phyloP scores from a whole-genome alignment of 2,888 invertebrate genomes.

The Cheilosia grossa region DNA sequence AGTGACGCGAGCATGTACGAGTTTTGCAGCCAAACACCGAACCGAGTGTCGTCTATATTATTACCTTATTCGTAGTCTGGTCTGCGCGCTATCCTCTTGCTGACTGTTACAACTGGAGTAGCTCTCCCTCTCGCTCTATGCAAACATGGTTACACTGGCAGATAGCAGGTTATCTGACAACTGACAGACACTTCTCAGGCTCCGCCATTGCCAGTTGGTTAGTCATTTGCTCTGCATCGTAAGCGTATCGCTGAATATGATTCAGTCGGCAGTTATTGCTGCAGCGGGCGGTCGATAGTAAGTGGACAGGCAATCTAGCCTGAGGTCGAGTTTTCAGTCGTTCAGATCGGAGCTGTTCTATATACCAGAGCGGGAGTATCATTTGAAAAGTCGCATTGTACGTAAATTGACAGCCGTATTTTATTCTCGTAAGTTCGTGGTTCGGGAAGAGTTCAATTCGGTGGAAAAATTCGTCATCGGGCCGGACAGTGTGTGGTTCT shows the following conservation, averaged over 20 bases:
- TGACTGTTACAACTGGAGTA: constrained; percentile 28
- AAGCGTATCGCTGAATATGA: constrained; percentile 62
- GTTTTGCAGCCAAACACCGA: constrained; percentile 39
- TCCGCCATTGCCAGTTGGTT: constrained; percentile 28
- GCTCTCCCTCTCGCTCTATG: constrained; percentile 49
- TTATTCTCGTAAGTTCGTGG: background rate
- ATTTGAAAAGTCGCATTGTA: constrained; percentile 1
- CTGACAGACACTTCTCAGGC: constrained; percentile 49
- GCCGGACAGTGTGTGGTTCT: background rate
- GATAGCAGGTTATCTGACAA: constrained; percentile 72
- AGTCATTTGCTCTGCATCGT: constrained; percentile 54
- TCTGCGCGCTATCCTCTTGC: constrained; percentile 6
- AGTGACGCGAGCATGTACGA: constrained; percentile 36
- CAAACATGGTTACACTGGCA: constrained; percentile 73
- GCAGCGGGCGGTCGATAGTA: constrained; percentile 47
- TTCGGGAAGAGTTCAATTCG: background rate
- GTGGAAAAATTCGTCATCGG: constrained; percentile 8
- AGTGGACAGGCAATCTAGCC: constrained; percentile 12
- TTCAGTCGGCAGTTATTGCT: constrained; percentile 57
- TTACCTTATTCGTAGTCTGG: constrained; percentile 42
- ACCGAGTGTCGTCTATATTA: constrained; percentile 27
- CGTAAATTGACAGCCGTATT: constrained; percentile 7
- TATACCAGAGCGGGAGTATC: background rate
- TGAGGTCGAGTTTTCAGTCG: constrained; percentile 36
- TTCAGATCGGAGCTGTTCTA: constrained; percentile 7